phyloP scores from a whole-genome alignment of 2,113 vertebrate species.

The Zosterops borbonicus region DNA sequence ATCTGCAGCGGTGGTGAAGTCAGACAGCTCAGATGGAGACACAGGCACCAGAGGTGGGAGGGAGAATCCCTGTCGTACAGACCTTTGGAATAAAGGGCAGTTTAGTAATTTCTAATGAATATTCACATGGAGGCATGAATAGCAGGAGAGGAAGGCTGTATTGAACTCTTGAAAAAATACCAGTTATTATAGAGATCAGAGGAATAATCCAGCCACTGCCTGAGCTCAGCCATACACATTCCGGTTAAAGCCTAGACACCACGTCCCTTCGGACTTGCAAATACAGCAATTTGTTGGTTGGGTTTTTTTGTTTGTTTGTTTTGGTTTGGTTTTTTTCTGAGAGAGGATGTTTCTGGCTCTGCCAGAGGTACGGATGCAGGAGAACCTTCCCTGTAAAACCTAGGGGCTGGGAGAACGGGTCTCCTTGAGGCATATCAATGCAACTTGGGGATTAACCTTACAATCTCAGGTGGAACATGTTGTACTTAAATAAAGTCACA shows the following conservation, averaged over 20 bases:
- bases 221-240: neutral
- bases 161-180: neutral
- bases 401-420: neutral
- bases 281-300: neutral
- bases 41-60: neutral
- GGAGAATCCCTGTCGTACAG: fast-evolving
- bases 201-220: neutral
- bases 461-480: neutral
- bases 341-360: neutral
- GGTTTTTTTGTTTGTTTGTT: neutral
- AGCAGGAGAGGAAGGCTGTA: neutral
- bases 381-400: neutral
- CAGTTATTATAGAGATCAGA: neutral
- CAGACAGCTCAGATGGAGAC: neutral
- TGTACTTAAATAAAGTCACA: neutral
- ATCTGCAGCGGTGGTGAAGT: neutral
- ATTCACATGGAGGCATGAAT: neutral
- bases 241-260: neutral
- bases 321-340: too few relatives aligned
- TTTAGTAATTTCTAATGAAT: constrained; percentile 22
- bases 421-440: fast-evolving
- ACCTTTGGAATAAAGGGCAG: neutral
- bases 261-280: neutral
- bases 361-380: fast-evolving
- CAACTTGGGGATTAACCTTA: neutral